phyloP scores from a whole-genome alignment of 2,113 vertebrate genomes.

The Elgaria multicarinata region DNA sequence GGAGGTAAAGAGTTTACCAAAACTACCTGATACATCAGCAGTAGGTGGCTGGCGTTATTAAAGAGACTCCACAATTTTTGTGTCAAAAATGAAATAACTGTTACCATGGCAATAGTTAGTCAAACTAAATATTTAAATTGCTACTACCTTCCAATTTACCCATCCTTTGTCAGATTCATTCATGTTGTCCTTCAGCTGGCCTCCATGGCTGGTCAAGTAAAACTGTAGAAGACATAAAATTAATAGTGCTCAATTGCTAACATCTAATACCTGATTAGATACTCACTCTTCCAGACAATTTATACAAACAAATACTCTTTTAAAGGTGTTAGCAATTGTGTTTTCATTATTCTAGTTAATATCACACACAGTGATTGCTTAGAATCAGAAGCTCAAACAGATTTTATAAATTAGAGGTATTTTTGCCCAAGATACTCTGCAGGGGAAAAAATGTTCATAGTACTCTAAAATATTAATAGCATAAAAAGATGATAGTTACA shows the following conservation, averaged over 20 bases:
- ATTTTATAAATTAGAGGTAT: background rate
- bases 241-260: constrained; percentile 11
- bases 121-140: constrained; percentile 15
- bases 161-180: constrained; percentile 96
- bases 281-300: background rate
- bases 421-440: background rate
- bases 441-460: background rate
- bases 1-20: background rate
- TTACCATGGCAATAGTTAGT: background rate
- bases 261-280: background rate
- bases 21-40: background rate
- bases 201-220: constrained; percentile 92
- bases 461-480: background rate
- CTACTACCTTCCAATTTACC: constrained; percentile 96
- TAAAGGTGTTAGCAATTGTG: background rate
- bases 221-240: constrained; percentile 78
- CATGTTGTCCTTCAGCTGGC: constrained; percentile 94
- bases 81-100: background rate
- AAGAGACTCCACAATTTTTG: background rate
- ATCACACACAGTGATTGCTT: background rate
- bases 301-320: background rate
- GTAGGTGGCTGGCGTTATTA: background rate
- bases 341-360: background rate
- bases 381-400: background rate
- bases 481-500: background rate